Evolutionary conservation across 2,888 invertebrate genomes (phyloP), one percentile per base, ranked within the genome.

Genomic region (Cosmia pyralina): DNA sequence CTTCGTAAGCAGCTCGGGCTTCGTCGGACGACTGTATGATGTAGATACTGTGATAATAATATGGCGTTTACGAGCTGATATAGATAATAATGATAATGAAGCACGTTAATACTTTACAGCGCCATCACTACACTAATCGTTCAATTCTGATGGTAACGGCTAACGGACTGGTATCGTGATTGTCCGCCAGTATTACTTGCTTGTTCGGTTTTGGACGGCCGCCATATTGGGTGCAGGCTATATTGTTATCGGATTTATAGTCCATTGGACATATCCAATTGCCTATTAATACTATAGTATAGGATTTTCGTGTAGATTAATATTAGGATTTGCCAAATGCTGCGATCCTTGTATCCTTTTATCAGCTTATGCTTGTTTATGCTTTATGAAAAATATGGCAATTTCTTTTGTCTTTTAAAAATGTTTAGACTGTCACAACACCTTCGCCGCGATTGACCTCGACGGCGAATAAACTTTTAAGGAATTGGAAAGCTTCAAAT

Each of bases 181-280:
- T 90, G 89, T 85, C 84, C 84, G 83, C 83, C 69, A 64, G 46
- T 59, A 17, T 68, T 64, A 65, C 77, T 28, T 77, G 57, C 81
- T 79, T 72, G 79, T 22, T 63, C 63, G 11, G 75, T 89, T 91
- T 91, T 90, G 88, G 90, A 83, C 69, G 87, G 81, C 89, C 79
- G 91, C 92, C 92, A 92, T 92, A 92, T 93, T 93, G 92, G 89
- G 91, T 92, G 88, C 88, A 83, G 67, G 77, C 87, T 86, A 89
- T 87, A 77, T 88, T 90, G 93, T 93, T 92, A 94, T 89, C 83
- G 87, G 92, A 92, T 93, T 92, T 93, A 82, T 87, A 86, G 84
- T 53, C 60, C 78, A 85, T 82, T 68, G 76, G 72, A 71, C n/a
- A n/a, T n/a, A n/a, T n/a, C n/a, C n/a, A n/a, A n/a, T n/a, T n/a